Percentiles rank a stretch among this genome's conserved stretches.
phyloP scores from a whole-genome alignment of 1,140 invertebrate species.

The Diploscapter pachys region DNA sequence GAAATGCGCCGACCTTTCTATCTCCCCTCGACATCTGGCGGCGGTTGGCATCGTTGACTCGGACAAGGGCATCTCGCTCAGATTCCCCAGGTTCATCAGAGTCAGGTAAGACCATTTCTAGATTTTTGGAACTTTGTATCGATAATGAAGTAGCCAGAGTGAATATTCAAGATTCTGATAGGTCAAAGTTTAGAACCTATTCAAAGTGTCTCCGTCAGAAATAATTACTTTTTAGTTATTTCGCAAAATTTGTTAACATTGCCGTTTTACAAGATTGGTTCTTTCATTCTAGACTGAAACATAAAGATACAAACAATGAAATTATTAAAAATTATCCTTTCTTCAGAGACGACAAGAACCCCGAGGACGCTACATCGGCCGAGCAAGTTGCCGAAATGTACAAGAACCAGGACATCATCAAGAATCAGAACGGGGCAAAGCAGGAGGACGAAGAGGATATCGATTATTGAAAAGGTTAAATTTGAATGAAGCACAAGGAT shows the following conservation, averaged over 20 bases:
- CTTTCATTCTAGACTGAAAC: not conserved
- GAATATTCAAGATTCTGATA: too few species aligned
- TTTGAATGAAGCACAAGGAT: too few species aligned
- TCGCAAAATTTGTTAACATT: not conserved
- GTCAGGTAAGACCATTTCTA: slow-evolving; percentile 3
- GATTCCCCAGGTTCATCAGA: slow-evolving; percentile 78
- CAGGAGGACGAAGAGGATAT: slow-evolving; percentile 25
- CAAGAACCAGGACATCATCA: slow-evolving; percentile 83
- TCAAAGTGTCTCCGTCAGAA: too few species aligned
- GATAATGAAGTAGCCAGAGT: too few species aligned
- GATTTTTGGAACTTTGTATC: too few species aligned
- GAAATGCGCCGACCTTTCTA: slow-evolving; percentile 90
- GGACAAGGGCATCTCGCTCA: slow-evolving; percentile 75
- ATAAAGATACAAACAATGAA: slow-evolving; percentile 9
- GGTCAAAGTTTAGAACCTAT: too few species aligned
- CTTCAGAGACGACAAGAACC: slow-evolving; percentile 84
- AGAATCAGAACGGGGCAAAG: slow-evolving; percentile 64
- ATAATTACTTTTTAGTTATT: too few species aligned
- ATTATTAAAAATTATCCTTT: slow-evolving; percentile 63
- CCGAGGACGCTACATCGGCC: slow-evolving; percentile 86
- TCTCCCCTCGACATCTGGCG: slow-evolving; percentile 89
- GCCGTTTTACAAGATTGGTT: slow-evolving; percentile 9
- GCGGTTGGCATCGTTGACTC: slow-evolving; percentile 73
- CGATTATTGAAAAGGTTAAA: slow-evolving; percentile 6
- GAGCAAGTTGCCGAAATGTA: slow-evolving; percentile 79